Evolutionary conservation across 2,888 invertebrate genomes (phyloP), one percentile per base, ranked within the genome.

Genomic region (Perizoma flavofasciatum): DNA sequence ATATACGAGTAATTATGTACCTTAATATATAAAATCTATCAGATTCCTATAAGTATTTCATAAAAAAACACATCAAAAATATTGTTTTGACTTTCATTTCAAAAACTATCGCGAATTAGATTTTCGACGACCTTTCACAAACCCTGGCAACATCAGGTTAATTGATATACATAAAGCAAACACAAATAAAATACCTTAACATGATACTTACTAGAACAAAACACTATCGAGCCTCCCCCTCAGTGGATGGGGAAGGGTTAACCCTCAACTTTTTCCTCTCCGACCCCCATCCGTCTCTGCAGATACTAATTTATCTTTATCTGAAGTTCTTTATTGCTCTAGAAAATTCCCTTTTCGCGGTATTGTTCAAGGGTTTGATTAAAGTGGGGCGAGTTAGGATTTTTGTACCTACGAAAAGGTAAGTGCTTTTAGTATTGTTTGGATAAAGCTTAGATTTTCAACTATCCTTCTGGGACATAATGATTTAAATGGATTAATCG

Each of bases 301-400:
- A 86, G 86, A 89, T 86, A 86, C 81, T 87, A 85, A 88, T 89
- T 88, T 89, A 89, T 86, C 82, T 85, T 82, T 86, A 88, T 88
- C 85, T 84, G 75, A 79, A 73, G 81, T 83, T 83, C 85, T 88
- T 87, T 87, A 86, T 86, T 81, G 81, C 80, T 65, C 74, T 70
- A 66, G 75, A 82, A n/a, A 83, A 85, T 82, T 81, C 81, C 74
- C 77, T 77, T 73, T 74, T 78, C 79, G 82, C 76, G 83, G 82
- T 83, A 82, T 87, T 86, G 86, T 86, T 85, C 79, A 77, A 75
- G 75, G 77, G 74, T 78, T 73, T 69, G 80, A 82, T 83, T 82
- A 81, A 79, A 77, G 68, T 70, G 71, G 75, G 74, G 74, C 71
- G 77, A 49, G 62, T 53, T 58, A 58, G 60, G 67, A 67, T 67